Evolutionary conservation across 2,888 invertebrate species (phyloP), one percentile per base, ranked within the genome.

Genomic region (Aphrophora alni): DNA sequence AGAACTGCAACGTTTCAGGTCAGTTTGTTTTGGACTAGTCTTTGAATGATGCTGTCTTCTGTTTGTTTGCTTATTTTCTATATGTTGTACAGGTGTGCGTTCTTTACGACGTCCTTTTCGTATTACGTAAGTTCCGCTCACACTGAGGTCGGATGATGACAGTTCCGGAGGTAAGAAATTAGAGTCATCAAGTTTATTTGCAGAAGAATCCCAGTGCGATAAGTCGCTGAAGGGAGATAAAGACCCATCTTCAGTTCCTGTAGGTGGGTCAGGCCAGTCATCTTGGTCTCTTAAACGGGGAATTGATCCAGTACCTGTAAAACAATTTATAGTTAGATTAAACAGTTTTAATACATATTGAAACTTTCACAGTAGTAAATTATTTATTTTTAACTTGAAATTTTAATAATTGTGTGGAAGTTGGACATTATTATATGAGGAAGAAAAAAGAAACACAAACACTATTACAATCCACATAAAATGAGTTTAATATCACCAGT

Each of bases 61-160:
- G 26, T 71, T 80, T 44, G 71, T 78, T 73, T 68, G 81, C 81
- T 80, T 83, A 80, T 24, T 81, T 33, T 75, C 71, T 3, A 78
- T 75, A 3, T 81, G 75, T 0, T 81, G 92, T 84, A 94, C 88
- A 77, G 92, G 91, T 87, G 93, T 93, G 74, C 94, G 89, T 84
- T 93, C 93, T 85, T 90, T 88, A 79, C 88, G 91, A 86, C 93
- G 92, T 75, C 94, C 94, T 83, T 93, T 92, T 71, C 95, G 90
- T 82, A 96, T 94, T 59, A 95, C 93, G 87, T 95, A 96, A n/a
- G 95, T 96, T 38, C 95, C 95, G 82, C 92, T 90, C 51, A 91
- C 90, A 38, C 91, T 90, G 85, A 92, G 88, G 83, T 90, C 91
- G 38, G 88, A 86, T 59, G 87, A 86, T 72, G 86, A 86, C 25